A percentile compares a stretch with the other conserved stretches of the same genome.
Evolutionary conservation across 2,888 invertebrate species (phyloP).

Genomic region (Himalopsyche tibetana): DNA sequence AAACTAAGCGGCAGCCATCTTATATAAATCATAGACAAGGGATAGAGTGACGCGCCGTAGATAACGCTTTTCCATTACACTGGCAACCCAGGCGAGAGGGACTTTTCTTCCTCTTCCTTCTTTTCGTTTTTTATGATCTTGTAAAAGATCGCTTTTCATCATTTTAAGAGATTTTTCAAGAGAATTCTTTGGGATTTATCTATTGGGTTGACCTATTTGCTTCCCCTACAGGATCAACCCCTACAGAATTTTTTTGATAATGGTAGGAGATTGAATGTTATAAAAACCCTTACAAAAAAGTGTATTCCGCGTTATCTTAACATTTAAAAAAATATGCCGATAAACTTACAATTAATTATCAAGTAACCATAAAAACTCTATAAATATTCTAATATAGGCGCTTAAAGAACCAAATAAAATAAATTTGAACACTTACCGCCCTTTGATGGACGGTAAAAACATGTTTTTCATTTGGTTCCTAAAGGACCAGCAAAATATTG

Average conservation of each 20-base stretch:
- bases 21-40: slow-evolving; percentile 43
- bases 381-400: too few relatives aligned
- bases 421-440: too few relatives aligned
- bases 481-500: too few relatives aligned
- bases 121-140: slow-evolving; percentile 32
- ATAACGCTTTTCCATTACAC: slow-evolving; percentile 40
- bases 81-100: slow-evolving; percentile 43
- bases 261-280: background rate
- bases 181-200: slow-evolving; percentile 32
- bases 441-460: too few relatives aligned
- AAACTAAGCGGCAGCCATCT: slow-evolving; percentile 37
- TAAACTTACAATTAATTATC: too few relatives aligned
- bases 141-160: slow-evolving; percentile 32
- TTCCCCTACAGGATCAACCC: background rate
- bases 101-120: slow-evolving; percentile 36
- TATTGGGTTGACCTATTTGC: slow-evolving; percentile 35
- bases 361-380: too few relatives aligned
- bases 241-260: background rate
- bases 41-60: slow-evolving; percentile 43
- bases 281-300: background rate
- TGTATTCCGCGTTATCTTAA: too few relatives aligned
- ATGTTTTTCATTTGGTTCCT: too few relatives aligned
- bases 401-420: too few relatives aligned
- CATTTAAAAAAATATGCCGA: too few relatives aligned
- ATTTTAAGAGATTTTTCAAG: slow-evolving; percentile 38